Conservation (phyloP, 2,113 vertebrate species). For the Ptilorrhoa leucosticta region DNA sequence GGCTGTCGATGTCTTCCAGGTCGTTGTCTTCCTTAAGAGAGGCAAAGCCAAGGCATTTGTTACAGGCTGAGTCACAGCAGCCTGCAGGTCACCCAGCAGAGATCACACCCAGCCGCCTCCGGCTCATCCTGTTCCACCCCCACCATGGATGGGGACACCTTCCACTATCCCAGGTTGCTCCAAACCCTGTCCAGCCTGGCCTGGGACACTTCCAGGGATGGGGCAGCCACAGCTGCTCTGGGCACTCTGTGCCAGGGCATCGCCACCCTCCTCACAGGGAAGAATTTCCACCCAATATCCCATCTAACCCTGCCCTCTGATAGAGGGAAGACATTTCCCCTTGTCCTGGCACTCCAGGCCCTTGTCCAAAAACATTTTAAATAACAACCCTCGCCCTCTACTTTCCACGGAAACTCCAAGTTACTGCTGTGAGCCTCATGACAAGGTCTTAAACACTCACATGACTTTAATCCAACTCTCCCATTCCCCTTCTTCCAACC, state of each 20-base stretch:
- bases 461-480: background rate
- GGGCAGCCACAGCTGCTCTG: background rate
- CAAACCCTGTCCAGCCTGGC: accelerated
- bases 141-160: background rate
- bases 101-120: background rate
- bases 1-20: constrained; percentile 83
- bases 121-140: background rate
- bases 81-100: background rate
- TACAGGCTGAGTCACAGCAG: background rate
- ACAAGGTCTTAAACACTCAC: background rate
- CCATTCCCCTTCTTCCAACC: background rate
- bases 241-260: background rate
- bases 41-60: background rate
- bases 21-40: constrained; percentile 62
- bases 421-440: background rate
- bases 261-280: background rate
- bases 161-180: accelerated
- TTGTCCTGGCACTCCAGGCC: background rate
- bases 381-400: background rate
- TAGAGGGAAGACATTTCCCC: background rate
- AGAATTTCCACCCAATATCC: background rate
- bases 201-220: background rate
- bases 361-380: background rate
- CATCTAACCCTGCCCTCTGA: background rate
- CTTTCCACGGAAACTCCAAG: accelerated